Evolutionary conservation across 2,888 invertebrate genomes (phyloP).

Genomic region (Latrodectus hesperus): DNA sequence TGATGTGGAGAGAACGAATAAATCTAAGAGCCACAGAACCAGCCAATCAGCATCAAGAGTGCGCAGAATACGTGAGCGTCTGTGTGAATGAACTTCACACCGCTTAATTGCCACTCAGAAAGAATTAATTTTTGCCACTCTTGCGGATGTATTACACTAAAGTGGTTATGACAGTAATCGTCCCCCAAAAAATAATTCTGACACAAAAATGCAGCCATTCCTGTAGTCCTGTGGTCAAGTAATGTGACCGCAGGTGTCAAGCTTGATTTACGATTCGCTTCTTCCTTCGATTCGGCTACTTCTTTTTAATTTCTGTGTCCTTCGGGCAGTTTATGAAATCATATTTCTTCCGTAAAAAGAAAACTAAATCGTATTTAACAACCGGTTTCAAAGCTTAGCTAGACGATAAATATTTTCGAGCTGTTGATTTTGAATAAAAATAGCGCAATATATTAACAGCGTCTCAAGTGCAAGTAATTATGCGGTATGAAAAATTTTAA

Average conservation of each 20-base stretch:
- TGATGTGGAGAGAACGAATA: constrained; percentile 22
- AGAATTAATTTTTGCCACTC: constrained; percentile 48
- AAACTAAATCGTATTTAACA: neutral
- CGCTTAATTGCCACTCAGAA: constrained; percentile 40
- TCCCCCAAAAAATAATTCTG: constrained; percentile 17
- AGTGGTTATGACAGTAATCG: constrained; percentile 50
- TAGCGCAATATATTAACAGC: no score
- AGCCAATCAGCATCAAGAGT: constrained; percentile 17
- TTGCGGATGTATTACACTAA: constrained; percentile 1
- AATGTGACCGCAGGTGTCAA: constrained; percentile 38
- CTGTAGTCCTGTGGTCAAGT: constrained; percentile 45
- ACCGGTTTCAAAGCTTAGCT: neutral
- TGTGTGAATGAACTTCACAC: constrained; percentile 52
- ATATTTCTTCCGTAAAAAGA: constrained; percentile 20
- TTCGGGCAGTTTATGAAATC: constrained; percentile 24
- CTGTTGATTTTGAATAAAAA: no score
- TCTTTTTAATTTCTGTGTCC: neutral
- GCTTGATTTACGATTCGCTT: neutral
- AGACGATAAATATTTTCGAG: no score
- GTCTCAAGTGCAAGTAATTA: no score
- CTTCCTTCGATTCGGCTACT: no score
- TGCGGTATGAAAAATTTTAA: no score
- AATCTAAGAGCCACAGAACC: constrained; percentile 20
- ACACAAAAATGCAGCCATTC: constrained; percentile 46
- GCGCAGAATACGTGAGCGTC: neutral